These are phyloP conservation scores for Melanophora roralis DNA, from an alignment of 2,888 invertebrate species.

Conservation along the genomic window DNA sequence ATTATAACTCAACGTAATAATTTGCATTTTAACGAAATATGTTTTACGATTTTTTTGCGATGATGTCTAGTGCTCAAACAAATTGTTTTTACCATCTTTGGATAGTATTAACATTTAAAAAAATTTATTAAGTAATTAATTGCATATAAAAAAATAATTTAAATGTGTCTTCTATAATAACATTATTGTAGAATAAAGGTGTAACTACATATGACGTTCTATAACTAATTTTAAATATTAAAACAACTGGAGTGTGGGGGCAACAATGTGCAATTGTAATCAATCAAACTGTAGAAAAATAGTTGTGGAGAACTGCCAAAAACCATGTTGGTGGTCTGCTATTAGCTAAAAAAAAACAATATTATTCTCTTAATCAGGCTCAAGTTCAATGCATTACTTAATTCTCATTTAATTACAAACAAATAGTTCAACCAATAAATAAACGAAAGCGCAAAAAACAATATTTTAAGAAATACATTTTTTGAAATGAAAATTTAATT, in stretches of 20 bases:
- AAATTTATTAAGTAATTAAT: slow-evolving; percentile 32
- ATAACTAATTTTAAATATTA: neutral
- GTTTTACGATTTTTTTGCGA: neutral
- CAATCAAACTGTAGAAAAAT: neutral
- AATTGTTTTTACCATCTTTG: slow-evolving; percentile 10
- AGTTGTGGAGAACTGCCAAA: no score
- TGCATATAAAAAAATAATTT: slow-evolving; percentile 10
- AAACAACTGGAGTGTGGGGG: slow-evolving; percentile 19
- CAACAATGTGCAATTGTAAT: slow-evolving; percentile 4
- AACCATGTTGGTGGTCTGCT: no score
- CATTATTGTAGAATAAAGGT: no score
- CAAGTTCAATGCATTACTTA: no score
- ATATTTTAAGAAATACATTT: no score
- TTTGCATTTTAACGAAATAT: neutral
- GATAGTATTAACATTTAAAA: neutral
- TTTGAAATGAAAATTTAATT: no score
- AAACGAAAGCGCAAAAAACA: no score
- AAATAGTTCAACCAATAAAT: no score
- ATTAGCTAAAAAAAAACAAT: no score
- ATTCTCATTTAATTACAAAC: no score
- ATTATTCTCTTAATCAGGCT: no score
- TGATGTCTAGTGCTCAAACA: slow-evolving; percentile 1
- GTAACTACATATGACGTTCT: slow-evolving; percentile 45
- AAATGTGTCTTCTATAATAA: slow-evolving; percentile 19
- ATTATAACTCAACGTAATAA: neutral